Conservation (phyloP, 2,888 invertebrate genomes). For the Pherbina coryleti region DNA sequence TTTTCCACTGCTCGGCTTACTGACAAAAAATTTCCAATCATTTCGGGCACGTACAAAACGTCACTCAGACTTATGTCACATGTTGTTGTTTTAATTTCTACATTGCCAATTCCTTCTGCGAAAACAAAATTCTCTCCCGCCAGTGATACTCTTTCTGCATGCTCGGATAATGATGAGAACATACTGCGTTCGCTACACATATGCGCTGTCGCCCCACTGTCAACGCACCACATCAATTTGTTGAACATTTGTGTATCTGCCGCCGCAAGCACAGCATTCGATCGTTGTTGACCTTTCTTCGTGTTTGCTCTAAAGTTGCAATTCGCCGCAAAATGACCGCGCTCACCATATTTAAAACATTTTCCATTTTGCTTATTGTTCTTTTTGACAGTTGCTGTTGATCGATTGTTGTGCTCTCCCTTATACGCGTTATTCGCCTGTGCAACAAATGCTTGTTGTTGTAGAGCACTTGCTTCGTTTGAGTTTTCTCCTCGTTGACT, state of each 20-base stretch:
- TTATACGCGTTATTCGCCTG: constrained; percentile 23
- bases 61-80: constrained; percentile 27
- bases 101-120: constrained; percentile 24
- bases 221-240: constrained; percentile 12
- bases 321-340: constrained; percentile 16
- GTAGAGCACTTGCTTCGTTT: constrained; percentile 13
- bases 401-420: too few species aligned
- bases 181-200: constrained; percentile 28
- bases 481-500: constrained; percentile 10
- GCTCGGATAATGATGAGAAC: constrained; percentile 16
- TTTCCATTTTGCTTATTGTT: neutral
- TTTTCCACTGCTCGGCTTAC: constrained; percentile 34
- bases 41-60: constrained; percentile 36
- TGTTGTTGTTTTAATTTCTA: constrained; percentile 5
- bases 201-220: constrained; percentile 21
- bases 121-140: constrained; percentile 26
- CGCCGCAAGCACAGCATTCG: constrained; percentile 19
- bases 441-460: constrained; percentile 40
- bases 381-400: too few species aligned
- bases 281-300: neutral
- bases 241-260: neutral
- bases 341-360: constrained; percentile 24
- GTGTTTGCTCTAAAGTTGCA: neutral
- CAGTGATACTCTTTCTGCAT: constrained; percentile 28
- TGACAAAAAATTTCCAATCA: constrained; percentile 42